phyloP scores from a whole-genome alignment of 2,113 vertebrate species.

The Grammomys surdaster region DNA sequence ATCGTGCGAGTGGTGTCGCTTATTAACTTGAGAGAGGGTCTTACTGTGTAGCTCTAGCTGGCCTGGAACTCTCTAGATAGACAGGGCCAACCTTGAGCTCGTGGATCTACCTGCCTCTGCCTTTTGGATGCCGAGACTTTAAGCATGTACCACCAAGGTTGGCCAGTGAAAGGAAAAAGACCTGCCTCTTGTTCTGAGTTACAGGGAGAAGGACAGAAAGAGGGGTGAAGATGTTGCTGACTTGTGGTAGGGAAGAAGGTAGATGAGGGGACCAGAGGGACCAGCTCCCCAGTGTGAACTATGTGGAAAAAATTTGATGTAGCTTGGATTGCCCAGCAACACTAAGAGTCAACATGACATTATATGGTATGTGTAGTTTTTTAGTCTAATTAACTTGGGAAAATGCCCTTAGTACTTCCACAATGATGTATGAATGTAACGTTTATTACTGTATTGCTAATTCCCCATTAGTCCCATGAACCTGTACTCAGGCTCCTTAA shows the following conservation, averaged over 20 bases:
- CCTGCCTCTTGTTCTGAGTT: not conserved
- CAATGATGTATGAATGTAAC: slow-evolving; percentile 23
- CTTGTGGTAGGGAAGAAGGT: slow-evolving; percentile 32
- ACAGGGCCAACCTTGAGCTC: not conserved
- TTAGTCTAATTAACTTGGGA: slow-evolving; percentile 56
- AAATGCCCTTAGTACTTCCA: slow-evolving; percentile 31
- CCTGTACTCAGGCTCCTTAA: not conserved
- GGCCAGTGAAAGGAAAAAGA: not conserved
- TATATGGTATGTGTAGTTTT: slow-evolving; percentile 58
- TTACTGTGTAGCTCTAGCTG: not conserved
- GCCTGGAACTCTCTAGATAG: not conserved
- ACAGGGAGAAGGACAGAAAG: not conserved
- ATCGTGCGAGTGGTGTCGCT: not conserved
- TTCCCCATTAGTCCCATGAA: not conserved
- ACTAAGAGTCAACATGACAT: slow-evolving; percentile 19
- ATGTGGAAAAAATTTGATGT: not conserved
- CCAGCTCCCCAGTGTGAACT: slow-evolving; percentile 15
- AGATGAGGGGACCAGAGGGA: not conserved
- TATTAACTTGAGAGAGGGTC: not conserved
- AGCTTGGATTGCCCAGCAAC: slow-evolving; percentile 51
- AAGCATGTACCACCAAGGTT: not conserved
- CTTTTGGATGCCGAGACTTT: not conserved
- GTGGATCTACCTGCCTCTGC: not conserved
- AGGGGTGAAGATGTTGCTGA: not conserved
- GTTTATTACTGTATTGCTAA: slow-evolving; percentile 14